These are phyloP conservation scores for Acanthacorydalis orientalis DNA, from an alignment of 2,888 invertebrate genomes.

Conservation along the genomic window DNA sequence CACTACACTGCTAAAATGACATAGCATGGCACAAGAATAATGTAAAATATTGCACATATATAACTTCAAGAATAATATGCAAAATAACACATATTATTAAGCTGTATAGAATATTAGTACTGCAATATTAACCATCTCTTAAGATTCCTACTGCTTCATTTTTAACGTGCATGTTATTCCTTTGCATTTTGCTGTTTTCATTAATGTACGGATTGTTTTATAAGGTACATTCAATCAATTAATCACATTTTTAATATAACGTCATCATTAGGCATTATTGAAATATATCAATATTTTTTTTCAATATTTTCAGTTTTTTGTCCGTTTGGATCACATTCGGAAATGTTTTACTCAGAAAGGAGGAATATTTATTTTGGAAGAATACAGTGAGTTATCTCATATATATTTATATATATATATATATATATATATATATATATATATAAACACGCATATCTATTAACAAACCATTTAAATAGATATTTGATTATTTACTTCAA, in stretches of 20 bases:
- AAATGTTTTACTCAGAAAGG: constrained; percentile 99
- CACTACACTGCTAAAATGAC: background rate
- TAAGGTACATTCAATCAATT: background rate
- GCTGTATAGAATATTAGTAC: constrained; percentile 7
- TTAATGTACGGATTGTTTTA: background rate
- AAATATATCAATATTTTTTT: background rate
- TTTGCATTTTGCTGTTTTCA: background rate
- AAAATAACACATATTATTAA: background rate
- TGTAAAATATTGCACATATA: constrained; percentile 2
- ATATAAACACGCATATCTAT: no score
- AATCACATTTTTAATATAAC: background rate
- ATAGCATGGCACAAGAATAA: constrained; percentile 9
- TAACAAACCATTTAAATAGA: no score
- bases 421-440: no score
- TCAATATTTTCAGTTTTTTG: constrained; percentile 83
- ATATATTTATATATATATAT: no score
- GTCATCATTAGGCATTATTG: background rate
- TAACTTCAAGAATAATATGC: constrained; percentile 4
- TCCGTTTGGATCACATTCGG: constrained; percentile 95
- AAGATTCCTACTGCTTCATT: constrained; percentile 32
- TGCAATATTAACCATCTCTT: constrained; percentile 34
- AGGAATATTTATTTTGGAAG: constrained; percentile 97
- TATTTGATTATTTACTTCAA: background rate
- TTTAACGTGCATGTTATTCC: constrained; percentile 1
- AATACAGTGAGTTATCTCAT: constrained; percentile 79